Conservation (phyloP, 2,113 vertebrate genomes). For the human (Homo sapiens) region DNA sequence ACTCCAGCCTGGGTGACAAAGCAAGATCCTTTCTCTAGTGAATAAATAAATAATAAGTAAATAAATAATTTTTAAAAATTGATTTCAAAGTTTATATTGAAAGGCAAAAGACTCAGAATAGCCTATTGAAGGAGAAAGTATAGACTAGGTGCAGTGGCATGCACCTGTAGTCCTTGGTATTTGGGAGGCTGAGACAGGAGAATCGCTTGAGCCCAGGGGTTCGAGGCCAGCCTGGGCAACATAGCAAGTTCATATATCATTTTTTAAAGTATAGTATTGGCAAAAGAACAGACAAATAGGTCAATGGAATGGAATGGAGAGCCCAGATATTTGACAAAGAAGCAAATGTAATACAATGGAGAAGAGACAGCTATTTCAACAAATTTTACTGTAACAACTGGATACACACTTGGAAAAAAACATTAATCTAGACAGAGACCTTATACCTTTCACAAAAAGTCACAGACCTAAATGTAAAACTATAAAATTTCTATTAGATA, state of each 20-base stretch:
- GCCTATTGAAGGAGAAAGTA: not conserved
- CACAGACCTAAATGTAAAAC: not conserved
- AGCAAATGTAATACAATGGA: not conserved
- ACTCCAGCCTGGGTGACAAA: no score
- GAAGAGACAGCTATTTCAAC: not conserved
- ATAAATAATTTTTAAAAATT: not conserved
- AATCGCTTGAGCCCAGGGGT: not conserved
- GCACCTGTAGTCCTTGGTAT: not conserved
- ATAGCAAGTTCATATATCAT: not conserved
- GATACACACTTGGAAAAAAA: not conserved
- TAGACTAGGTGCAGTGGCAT: not conserved
- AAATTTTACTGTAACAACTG: not conserved
- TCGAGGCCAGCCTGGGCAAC: not conserved
- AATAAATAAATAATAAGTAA: no score
- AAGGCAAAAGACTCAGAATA: not conserved
- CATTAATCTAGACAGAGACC: not conserved
- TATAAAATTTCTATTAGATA: not conserved
- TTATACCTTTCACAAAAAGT: not conserved
- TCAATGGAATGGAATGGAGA: not conserved
- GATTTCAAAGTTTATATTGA: not conserved
- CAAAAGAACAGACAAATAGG: not conserved
- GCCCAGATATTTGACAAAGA: not conserved
- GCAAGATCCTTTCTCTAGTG: no score
- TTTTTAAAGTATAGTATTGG: not conserved
- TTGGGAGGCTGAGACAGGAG: not conserved